A percentile compares a stretch with the other conserved stretches of the same genome.
phyloP scores from a whole-genome alignment of 2,797 vertebrate species.

The Hydrophis major region DNA sequence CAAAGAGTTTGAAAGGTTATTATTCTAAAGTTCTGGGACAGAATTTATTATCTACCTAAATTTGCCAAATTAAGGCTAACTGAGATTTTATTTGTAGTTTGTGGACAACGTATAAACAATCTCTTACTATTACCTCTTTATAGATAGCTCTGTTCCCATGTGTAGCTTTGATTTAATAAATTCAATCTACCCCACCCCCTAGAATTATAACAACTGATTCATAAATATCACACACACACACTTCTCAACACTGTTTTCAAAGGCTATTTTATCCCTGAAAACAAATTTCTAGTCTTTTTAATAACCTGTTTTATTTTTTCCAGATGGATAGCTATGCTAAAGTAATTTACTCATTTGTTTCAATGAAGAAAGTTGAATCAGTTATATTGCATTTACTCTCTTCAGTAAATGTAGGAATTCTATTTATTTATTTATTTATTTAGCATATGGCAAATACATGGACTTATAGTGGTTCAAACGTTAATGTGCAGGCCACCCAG shows the following conservation, averaged over 20 bases:
- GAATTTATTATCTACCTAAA: background rate
- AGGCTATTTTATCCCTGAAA: background rate
- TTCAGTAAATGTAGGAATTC: background rate
- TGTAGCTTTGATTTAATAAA: background rate
- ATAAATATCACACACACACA: background rate
- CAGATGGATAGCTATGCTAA: background rate
- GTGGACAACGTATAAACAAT: background rate
- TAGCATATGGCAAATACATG: too few relatives aligned
- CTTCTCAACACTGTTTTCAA: background rate
- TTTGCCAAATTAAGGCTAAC: background rate
- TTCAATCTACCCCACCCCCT: background rate
- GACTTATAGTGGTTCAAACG: too few relatives aligned
- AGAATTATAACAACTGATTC: background rate
- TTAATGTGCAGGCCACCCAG: too few relatives aligned
- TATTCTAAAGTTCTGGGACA: background rate
- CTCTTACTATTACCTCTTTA: background rate
- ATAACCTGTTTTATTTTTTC: background rate
- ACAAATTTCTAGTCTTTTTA: background rate
- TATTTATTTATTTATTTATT: too few relatives aligned
- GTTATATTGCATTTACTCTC: background rate
- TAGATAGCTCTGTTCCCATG: background rate
- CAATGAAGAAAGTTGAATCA: background rate
- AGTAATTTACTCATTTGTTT: background rate
- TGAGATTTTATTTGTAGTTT: background rate
- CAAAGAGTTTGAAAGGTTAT: background rate